Evolutionary conservation across 2,113 vertebrate genomes (phyloP), one percentile per base, ranked within the genome.

Genomic region (Catharus fuscescens): DNA sequence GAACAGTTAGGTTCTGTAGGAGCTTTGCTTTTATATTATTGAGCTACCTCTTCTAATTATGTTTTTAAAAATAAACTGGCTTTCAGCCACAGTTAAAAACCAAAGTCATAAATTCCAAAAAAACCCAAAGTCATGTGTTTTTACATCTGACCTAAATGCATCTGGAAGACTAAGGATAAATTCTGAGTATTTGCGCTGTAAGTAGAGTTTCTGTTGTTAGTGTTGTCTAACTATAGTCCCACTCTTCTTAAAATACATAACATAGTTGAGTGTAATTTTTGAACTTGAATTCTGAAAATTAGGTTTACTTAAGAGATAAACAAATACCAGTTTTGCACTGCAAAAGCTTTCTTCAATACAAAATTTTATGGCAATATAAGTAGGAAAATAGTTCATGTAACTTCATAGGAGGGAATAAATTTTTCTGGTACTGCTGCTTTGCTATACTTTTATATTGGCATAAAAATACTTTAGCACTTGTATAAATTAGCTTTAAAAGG

Each of bases 321-420:
- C 26, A 83, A 9, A 81, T 76, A 70, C 96, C 8, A 70, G 4
- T 91, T 97, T 93, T 94, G 26, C 80, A 86, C 62, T 91, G 36
- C 82, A 80, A 60, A 84, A 69, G 20, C 28, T 90, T 96, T 54
- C 56, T 88, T 96, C 92, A 81, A 64, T 93, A 66, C 84, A 96
- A 97, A 95, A 92, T 52, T 34, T 94, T 94, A 54, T 9, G 53
- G 69, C 26, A 89, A 83, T 96, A 97, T 97, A 96, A 86, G 95
- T 96, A 93, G 85, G 69, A 96, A 96, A 91, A 86, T 56, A 85
- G 81, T 78, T 96, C 60, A 40, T 86, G 28, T 77, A 92, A 92
- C 59, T 88, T 62, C 64, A 57, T 80, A 54, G 83, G 42, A 91
- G 71, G 44, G 40, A 93, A 79, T 91, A 87, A 45, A 47, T 96